Percentiles rank a stretch among this genome's conserved stretches.
Evolutionary conservation across 2,888 invertebrate genomes (phyloP).

Genomic region (Sinopyrophorus schimmeli): DNA sequence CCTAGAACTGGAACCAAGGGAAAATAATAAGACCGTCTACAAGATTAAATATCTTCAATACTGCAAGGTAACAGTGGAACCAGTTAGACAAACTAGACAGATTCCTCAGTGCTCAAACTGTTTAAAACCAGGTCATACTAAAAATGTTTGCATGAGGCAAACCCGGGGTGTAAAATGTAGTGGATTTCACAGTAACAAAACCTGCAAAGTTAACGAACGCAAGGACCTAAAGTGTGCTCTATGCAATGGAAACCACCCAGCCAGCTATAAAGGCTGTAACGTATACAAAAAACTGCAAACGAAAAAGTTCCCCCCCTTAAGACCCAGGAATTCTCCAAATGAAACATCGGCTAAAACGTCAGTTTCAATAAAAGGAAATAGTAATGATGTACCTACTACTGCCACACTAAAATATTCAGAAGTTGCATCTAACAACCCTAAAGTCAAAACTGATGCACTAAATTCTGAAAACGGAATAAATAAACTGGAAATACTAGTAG

Average conservation of each 20-base stretch:
- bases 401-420: background rate
- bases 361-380: background rate
- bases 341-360: background rate
- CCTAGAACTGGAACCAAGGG: slow-evolving; percentile 1
- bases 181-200: slow-evolving; percentile 1
- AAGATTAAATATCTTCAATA: slow-evolving; percentile 3
- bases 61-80: slow-evolving; percentile 8
- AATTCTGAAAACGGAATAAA: background rate
- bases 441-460: background rate
- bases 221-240: too few relatives aligned
- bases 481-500: slow-evolving; percentile 3
- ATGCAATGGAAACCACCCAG: slow-evolving; percentile 3
- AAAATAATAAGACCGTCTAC: slow-evolving; percentile 3
- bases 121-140: background rate
- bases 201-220: background rate
- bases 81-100: slow-evolving; percentile 8
- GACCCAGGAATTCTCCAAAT: background rate
- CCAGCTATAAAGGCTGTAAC: background rate
- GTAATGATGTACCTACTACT: background rate
- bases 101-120: slow-evolving; percentile 7
- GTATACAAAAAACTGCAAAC: slow-evolving; percentile 5
- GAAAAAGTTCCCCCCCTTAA: slow-evolving; percentile 6
- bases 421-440: background rate
- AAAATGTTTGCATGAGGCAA: slow-evolving; percentile 7
- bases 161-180: slow-evolving; percentile 11